These are phyloP conservation scores for Drosophila neoperkinsi DNA, from an alignment of 2,888 invertebrate genomes.

Conservation along the genomic window DNA sequence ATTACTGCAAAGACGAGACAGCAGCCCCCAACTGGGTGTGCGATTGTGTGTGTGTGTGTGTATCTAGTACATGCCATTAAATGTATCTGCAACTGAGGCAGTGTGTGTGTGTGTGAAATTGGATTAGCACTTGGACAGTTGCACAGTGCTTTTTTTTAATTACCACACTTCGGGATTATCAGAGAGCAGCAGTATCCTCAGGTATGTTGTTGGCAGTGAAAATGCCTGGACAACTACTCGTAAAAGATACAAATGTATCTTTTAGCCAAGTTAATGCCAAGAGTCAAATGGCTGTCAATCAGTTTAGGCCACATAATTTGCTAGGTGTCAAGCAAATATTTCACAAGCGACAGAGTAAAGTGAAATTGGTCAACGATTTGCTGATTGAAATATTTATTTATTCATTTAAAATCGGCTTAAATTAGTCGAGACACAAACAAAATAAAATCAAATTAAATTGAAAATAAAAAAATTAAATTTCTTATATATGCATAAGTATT, in stretches of 20 bases:
- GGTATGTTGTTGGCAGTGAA: conserved; percentile 37
- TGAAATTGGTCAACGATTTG: neutral
- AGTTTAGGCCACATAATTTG: conserved; percentile 18
- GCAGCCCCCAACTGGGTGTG: conserved; percentile 10
- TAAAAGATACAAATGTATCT: conserved; percentile 43
- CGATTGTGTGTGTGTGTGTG: neutral
- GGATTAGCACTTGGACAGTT: conserved; percentile 72
- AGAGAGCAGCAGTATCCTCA: conserved; percentile 24
- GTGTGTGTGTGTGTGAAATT: conserved; percentile 62
- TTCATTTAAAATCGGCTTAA: neutral
- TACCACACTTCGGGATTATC: conserved; percentile 61
- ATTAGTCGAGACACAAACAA: neutral
- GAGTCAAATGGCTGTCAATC: conserved; percentile 25
- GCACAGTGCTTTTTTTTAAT: conserved; percentile 70
- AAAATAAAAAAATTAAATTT: neutral
- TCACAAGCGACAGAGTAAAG: neutral
- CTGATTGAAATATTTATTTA: neutral
- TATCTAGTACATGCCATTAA: conserved; percentile 21
- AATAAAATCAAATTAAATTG: neutral
- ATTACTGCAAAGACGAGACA: conserved; percentile 47
- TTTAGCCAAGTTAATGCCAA: conserved; percentile 11
- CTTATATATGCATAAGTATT: too few species aligned
- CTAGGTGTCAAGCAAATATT: conserved; percentile 3
- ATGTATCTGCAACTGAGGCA: conserved; percentile 42
- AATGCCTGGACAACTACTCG: conserved; percentile 14